Conservation (phyloP, 2,888 invertebrate genomes). For the Ectropis crepuscularia region DNA sequence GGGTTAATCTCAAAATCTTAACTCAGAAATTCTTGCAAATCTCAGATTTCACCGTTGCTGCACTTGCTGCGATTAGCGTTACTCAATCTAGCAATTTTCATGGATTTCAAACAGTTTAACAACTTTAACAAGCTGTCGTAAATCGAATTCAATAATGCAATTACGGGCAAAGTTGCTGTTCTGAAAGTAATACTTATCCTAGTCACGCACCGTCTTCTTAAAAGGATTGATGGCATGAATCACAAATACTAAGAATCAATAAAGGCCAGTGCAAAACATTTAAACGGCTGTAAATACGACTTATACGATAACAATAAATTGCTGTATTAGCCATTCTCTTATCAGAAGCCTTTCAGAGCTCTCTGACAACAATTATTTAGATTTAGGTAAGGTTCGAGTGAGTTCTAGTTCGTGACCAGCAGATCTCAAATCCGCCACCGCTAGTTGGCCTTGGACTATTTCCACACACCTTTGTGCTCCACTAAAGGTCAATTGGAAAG, state of each 20-base stretch:
- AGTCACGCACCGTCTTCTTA: constrained; percentile 23
- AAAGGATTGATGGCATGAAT: constrained; percentile 23
- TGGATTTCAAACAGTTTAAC: constrained; percentile 30
- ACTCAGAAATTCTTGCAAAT: constrained; percentile 30
- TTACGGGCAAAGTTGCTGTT: constrained; percentile 4
- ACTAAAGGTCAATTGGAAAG: constrained; percentile 79
- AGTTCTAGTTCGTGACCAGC: constrained; percentile 72
- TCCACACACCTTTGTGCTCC: constrained; percentile 67
- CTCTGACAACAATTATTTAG: constrained; percentile 58
- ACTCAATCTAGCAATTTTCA: constrained; percentile 35
- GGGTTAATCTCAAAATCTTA: constrained; percentile 11
- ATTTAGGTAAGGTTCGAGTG: constrained; percentile 56
- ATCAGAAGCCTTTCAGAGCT: constrained; percentile 48
- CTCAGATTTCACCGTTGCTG: constrained; percentile 35
- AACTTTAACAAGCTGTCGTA: constrained; percentile 6
- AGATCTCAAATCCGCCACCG: constrained; percentile 75
- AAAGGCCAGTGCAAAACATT: constrained; percentile 5
- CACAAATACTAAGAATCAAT: constrained; percentile 19
- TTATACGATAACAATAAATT: constrained; percentile 21
- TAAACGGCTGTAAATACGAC: constrained; percentile 5
- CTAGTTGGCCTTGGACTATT: constrained; percentile 79
- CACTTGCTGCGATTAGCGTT: constrained; percentile 23
- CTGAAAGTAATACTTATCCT: constrained; percentile 20
- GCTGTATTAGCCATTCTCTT: constrained; percentile 36
- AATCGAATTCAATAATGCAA: constrained; percentile 20